Conservation (phyloP, 1,140 invertebrate genomes). For the Aphidius ervi region DNA sequence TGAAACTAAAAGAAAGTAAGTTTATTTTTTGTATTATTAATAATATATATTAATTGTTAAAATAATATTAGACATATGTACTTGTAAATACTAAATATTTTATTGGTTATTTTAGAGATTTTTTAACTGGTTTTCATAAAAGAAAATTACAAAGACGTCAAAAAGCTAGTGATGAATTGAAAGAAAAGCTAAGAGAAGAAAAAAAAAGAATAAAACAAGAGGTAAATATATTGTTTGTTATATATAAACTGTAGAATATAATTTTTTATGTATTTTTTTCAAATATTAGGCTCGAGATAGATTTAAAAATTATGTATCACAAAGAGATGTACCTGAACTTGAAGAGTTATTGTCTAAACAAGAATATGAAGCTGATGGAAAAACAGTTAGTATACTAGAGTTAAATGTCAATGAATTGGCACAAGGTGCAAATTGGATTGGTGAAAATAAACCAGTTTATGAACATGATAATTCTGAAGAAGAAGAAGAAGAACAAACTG, state of each 20-base stretch:
- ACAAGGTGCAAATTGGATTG: constrained; percentile 65
- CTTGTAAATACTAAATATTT: constrained; percentile 12
- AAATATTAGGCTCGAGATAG: constrained; percentile 57
- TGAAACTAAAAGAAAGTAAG: constrained; percentile 58
- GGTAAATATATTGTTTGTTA: constrained; percentile 53
- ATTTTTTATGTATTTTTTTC: constrained; percentile 21
- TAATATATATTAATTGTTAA: constrained; percentile 6
- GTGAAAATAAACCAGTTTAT: constrained; percentile 59
- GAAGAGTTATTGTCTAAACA: constrained; percentile 61
- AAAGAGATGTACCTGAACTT: constrained; percentile 62
- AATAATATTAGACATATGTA: constrained; percentile 6
- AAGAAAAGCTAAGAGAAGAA: constrained; percentile 68
- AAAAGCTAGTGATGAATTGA: constrained; percentile 65
- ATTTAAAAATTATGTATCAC: constrained; percentile 62
- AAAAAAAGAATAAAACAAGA: constrained; percentile 68
- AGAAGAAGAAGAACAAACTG: constrained; percentile 34
- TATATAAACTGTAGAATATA: not conserved
- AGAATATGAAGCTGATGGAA: constrained; percentile 69
- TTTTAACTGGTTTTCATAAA: constrained; percentile 72
- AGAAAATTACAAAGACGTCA: constrained; percentile 68
- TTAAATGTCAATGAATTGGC: constrained; percentile 63
- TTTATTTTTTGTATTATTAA: constrained; percentile 11
- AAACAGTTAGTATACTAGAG: constrained; percentile 71
- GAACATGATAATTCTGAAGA: constrained; percentile 45
- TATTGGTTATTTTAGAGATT: constrained; percentile 56